Percentiles rank a stretch among this genome's conserved stretches.
phyloP scores from a whole-genome alignment of 2,888 invertebrate species.

The Tenthredo scrophulariae region DNA sequence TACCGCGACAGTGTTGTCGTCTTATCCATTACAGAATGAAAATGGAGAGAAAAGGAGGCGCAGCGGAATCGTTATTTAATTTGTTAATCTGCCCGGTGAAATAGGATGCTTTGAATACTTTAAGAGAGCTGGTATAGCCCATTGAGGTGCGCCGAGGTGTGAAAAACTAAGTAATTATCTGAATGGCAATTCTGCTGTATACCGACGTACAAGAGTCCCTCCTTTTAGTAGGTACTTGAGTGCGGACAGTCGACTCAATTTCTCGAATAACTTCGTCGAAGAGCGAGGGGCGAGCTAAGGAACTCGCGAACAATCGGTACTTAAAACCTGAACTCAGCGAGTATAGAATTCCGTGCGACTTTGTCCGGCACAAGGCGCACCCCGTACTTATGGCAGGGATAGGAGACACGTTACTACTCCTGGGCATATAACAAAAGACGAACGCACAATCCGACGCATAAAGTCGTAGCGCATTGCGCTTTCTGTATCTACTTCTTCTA shows the following conservation, averaged over 20 bases:
- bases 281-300: background rate
- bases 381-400: background rate
- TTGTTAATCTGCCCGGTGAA: slow-evolving; percentile 20
- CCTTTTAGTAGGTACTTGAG: slow-evolving; percentile 15
- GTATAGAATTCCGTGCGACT: slow-evolving; percentile 45
- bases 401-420: slow-evolving; percentile 15
- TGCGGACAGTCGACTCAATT: slow-evolving; percentile 37
- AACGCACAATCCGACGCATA: slow-evolving; percentile 33
- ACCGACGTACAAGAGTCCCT: background rate
- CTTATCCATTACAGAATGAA: slow-evolving; percentile 23
- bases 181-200: slow-evolving; percentile 26
- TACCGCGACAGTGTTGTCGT: slow-evolving; percentile 49
- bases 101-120: slow-evolving; percentile 22
- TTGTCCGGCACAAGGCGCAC: slow-evolving; percentile 30
- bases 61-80: slow-evolving; percentile 23
- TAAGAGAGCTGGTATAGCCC: background rate
- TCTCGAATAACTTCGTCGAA: slow-evolving; percentile 40
- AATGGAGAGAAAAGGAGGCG: background rate
- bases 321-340: slow-evolving; percentile 49
- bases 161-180: slow-evolving; percentile 43
- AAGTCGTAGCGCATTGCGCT: slow-evolving; percentile 34
- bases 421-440: slow-evolving; percentile 38
- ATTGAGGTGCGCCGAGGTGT: slow-evolving; percentile 21
- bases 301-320: slow-evolving; percentile 47
- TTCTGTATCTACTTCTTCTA: background rate